phyloP scores from a whole-genome alignment of 2,888 invertebrate species.

The Micoletzkya japonica region DNA sequence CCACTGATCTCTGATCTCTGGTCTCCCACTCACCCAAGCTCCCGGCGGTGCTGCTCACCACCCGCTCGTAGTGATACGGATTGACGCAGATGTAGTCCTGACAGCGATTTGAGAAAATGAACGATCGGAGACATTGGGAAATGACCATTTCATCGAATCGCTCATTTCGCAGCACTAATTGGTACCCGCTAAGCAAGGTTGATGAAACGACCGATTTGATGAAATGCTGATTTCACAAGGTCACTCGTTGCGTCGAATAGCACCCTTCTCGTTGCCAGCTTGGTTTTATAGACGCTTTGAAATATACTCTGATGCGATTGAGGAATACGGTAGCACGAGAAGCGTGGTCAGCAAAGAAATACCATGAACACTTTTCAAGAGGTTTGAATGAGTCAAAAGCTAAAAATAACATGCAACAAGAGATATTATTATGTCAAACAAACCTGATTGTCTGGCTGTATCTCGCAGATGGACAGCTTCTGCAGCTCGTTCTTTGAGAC shows the following conservation, averaged over 20 bases:
- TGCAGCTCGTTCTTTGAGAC: conserved; percentile 92
- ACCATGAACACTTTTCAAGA: not conserved
- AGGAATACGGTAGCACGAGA: too few species aligned
- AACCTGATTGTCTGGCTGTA: conserved; percentile 27
- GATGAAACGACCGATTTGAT: too few species aligned
- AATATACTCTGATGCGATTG: too few species aligned
- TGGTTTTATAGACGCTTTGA: too few species aligned
- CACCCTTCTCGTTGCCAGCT: too few species aligned
- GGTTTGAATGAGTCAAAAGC: not conserved
- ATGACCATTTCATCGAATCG: too few species aligned
- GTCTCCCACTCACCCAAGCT: conserved; percentile 24
- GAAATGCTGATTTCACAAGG: too few species aligned
- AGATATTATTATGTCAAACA: not conserved
- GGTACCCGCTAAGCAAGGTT: too few species aligned
- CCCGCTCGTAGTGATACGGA: conserved; percentile 98
- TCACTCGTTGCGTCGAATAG: too few species aligned
- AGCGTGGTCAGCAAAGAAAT: too few species aligned
- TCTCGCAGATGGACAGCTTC: conserved; percentile 40
- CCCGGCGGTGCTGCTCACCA: conserved; percentile 75
- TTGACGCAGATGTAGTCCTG: conserved; percentile 98
- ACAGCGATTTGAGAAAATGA: not conserved
- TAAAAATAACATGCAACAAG: conserved; percentile 9
- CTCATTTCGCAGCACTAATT: too few species aligned
- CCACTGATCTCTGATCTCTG: too few species aligned
- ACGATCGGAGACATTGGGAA: not conserved